Evolutionary conservation across 2,888 invertebrate species (phyloP).

Genomic region (Dyspetes luteomarginatus): DNA sequence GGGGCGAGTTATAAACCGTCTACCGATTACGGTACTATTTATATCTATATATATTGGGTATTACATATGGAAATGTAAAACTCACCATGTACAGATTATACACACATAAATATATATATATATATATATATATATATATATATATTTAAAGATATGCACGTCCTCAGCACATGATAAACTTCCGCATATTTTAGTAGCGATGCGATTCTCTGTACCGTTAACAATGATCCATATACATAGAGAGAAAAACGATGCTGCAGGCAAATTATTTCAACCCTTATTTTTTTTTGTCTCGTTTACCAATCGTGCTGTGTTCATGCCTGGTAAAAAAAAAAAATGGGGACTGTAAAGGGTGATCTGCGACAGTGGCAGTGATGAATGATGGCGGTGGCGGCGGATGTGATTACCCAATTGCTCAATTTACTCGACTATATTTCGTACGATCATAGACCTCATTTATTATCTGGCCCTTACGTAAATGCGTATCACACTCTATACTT

Average conservation of each 20-base stretch:
- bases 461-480: neutral
- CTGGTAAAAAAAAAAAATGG: constrained; percentile 10
- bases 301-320: neutral
- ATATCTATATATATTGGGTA: neutral
- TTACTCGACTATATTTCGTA: constrained; percentile 11
- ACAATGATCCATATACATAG: neutral
- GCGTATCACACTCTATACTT: neutral
- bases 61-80: constrained; percentile 1
- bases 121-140: constrained; percentile 5
- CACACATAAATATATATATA: neutral
- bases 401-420: constrained; percentile 58
- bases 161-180: constrained; percentile 21
- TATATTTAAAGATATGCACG: neutral
- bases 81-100: no score
- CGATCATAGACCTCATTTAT: neutral
- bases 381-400: constrained; percentile 60
- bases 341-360: neutral
- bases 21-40: constrained; percentile 89
- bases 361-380: constrained; percentile 52
- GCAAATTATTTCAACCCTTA: constrained; percentile 17
- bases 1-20: constrained; percentile 89
- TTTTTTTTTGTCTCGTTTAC: constrained; percentile 35
- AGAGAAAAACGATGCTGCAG: constrained; percentile 18
- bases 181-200: constrained; percentile 27
- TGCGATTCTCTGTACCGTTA: neutral